phyloP scores from a whole-genome alignment of 2,797 vertebrate species.

The Rhodeus uyekii region DNA sequence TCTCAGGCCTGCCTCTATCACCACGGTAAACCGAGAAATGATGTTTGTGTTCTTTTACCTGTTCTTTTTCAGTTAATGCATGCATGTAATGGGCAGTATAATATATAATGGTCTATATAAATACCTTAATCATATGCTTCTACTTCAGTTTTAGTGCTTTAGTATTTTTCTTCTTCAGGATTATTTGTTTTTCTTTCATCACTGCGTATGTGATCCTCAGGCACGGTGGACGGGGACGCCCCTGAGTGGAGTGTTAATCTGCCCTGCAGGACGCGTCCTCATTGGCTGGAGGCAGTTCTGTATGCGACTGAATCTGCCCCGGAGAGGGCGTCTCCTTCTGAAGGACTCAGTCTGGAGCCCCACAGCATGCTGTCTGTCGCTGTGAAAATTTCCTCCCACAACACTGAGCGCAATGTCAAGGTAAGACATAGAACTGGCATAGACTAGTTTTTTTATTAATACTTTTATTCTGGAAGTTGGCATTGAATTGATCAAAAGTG shows the following conservation, averaged over 20 bases:
- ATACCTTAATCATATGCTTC: too few relatives aligned
- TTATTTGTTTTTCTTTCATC: not conserved
- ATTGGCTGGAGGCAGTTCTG: conserved; percentile 94
- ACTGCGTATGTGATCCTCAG: conserved; percentile 64
- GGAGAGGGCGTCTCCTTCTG: conserved; percentile 77
- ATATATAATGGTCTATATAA: not conserved
- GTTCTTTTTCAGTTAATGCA: not conserved
- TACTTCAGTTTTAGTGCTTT: not conserved
- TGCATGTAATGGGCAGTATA: too few relatives aligned
- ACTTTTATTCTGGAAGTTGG: not conserved
- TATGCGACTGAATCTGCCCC: conserved; percentile 87
- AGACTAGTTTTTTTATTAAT: not conserved
- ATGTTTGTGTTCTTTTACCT: not conserved
- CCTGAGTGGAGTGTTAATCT: conserved; percentile 80
- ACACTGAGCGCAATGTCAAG: conserved; percentile 91
- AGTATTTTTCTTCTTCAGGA: not conserved
- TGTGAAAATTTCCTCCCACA: conserved; percentile 91
- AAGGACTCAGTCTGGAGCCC: conserved; percentile 85
- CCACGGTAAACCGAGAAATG: conserved; percentile 81
- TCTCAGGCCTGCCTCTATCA: conserved; percentile 89
- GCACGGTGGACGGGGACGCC: conserved; percentile 82
- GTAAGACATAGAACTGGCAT: conserved; percentile 63
- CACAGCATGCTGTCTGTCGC: conserved; percentile 94
- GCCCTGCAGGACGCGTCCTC: conserved; percentile 86
- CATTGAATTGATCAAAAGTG: not conserved